phyloP scores from a whole-genome alignment of 2,797 vertebrate species.

The Fringilla coelebs region DNA sequence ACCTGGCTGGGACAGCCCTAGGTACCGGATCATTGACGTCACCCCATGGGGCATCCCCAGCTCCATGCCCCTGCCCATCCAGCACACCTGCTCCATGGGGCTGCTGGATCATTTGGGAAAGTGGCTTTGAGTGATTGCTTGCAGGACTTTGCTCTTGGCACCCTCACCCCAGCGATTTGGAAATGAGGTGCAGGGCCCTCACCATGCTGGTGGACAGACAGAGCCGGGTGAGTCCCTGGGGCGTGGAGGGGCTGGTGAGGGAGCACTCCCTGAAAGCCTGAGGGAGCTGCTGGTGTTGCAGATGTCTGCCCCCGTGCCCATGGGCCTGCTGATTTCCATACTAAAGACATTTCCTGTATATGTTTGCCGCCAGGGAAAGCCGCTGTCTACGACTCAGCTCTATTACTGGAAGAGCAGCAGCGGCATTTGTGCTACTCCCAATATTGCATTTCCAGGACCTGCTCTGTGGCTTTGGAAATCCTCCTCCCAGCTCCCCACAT shows the following conservation, averaged over 20 bases:
- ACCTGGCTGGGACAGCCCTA: accelerated
- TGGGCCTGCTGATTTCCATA: conserved; percentile 46
- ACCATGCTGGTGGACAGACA: neutral
- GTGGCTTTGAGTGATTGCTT: neutral
- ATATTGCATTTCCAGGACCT: conserved; percentile 58
- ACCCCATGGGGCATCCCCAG: accelerated
- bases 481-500: neutral
- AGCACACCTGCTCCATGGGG: accelerated
- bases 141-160: accelerated
- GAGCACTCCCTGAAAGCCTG: neutral
- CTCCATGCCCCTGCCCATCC: accelerated
- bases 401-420: conserved; percentile 63
- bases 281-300: conserved; percentile 11
- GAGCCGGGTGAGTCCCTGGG: neutral
- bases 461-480: neutral
- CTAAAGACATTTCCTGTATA: conserved; percentile 59
- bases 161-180: neutral
- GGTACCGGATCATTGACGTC: accelerated
- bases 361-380: conserved; percentile 52
- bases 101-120: neutral
- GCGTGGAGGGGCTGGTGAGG: neutral
- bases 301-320: neutral
- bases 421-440: neutral
- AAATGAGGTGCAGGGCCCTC: accelerated
- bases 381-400: conserved; percentile 33